Percentiles rank a stretch among this genome's conserved stretches.
Conservation (phyloP, 2,113 vertebrate genomes). For the Sylvietta virens region DNA sequence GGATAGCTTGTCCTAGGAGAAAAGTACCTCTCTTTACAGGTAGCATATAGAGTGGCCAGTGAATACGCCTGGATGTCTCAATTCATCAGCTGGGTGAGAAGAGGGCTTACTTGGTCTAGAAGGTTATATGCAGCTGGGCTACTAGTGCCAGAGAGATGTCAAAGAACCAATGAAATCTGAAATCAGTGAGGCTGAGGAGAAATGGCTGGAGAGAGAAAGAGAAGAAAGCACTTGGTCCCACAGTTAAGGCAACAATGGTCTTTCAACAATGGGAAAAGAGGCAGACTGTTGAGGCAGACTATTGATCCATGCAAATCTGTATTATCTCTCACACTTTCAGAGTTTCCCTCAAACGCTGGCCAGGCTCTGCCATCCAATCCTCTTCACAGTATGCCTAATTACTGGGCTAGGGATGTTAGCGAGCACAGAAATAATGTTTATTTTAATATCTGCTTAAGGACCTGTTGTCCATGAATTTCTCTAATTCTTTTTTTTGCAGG, state of each 20-base stretch:
- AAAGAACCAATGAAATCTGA: neutral
- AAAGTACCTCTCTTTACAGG: neutral
- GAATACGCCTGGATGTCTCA: neutral
- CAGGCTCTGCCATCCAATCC: neutral
- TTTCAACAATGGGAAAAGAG: neutral
- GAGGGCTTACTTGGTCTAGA: neutral
- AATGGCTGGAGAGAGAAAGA: neutral
- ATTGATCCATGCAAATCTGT: neutral
- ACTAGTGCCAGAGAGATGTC: neutral
- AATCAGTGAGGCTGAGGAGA: neutral
- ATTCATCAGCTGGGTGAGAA: neutral
- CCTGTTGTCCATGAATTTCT: neutral
- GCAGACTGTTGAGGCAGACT: neutral
- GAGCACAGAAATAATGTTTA: neutral
- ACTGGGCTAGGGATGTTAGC: neutral
- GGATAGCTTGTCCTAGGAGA: neutral
- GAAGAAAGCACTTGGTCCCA: neutral
- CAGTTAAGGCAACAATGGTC: neutral
- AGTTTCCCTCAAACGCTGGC: neutral
- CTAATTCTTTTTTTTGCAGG: neutral
- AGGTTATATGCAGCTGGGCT: neutral
- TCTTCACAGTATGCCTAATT: neutral
- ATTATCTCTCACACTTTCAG: neutral
- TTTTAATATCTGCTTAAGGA: neutral
- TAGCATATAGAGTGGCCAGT: neutral